Percentiles rank a stretch among this genome's conserved stretches.
phyloP scores from a whole-genome alignment of 2,888 invertebrate species.

The Drosophila neonasuta region DNA sequence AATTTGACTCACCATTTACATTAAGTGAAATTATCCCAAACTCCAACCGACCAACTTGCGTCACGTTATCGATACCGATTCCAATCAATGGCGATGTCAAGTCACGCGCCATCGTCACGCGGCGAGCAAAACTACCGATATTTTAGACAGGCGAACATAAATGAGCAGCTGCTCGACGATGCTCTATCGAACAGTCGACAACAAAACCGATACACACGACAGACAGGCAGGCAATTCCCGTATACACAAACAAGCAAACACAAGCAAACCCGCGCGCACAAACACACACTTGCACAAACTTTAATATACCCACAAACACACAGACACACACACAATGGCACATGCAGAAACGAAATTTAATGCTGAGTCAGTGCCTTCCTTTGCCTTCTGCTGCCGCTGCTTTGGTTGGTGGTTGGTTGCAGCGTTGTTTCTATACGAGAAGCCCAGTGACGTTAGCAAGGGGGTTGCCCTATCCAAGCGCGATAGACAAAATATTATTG shows the following conservation, averaged over 20 bases:
- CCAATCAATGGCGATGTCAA: slow-evolving; percentile 61
- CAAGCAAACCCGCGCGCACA: not conserved
- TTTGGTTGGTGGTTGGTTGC: slow-evolving; percentile 76
- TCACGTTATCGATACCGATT: slow-evolving; percentile 64
- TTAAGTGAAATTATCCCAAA: slow-evolving; percentile 11
- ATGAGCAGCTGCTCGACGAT: slow-evolving; percentile 29
- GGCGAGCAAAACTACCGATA: slow-evolving; percentile 81
- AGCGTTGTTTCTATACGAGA: slow-evolving; percentile 52
- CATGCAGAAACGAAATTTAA: slow-evolving; percentile 44
- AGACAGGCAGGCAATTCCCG: not conserved
- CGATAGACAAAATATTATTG: not conserved
- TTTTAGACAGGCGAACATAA: slow-evolving; percentile 79
- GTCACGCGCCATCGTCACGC: slow-evolving; percentile 67
- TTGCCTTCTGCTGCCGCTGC: slow-evolving; percentile 68
- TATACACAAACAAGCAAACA: slow-evolving; percentile 1
- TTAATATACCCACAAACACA: not conserved
- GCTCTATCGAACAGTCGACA: slow-evolving; percentile 57
- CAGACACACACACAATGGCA: slow-evolving; percentile 17
- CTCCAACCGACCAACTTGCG: slow-evolving; percentile 6
- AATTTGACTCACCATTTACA: slow-evolving; percentile 1
- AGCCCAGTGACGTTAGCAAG: slow-evolving; percentile 37
- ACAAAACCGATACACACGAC: slow-evolving; percentile 41
- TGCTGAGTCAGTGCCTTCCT: slow-evolving; percentile 56
- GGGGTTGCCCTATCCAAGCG: slow-evolving; percentile 7
- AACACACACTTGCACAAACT: not conserved